Evolutionary conservation across 1,140 invertebrate genomes (phyloP), one percentile per base, ranked within the genome.

Genomic region (Manduca sexta): DNA sequence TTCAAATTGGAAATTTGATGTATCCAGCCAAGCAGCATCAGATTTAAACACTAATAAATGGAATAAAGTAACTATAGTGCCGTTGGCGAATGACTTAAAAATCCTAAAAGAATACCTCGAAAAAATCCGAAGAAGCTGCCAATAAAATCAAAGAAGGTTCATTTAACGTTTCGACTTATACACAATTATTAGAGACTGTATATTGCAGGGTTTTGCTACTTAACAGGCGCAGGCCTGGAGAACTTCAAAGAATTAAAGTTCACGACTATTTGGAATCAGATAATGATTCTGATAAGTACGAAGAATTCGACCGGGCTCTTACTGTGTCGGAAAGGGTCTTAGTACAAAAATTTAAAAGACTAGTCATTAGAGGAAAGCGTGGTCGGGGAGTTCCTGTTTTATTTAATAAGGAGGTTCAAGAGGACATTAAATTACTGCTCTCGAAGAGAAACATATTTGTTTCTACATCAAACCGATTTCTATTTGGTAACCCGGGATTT

Each of bases 41-140:
- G 63, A 71, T 40, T 44, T 71, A 26, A 64, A 68, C 48, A 30
- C 50, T 17, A 72, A 68, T 13, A 67, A 64, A 52, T 69, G 35
- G 40, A 71, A 74, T 41, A 69, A 68, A 55, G 42, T 60, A 21
- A 74, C 63, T 10, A 68, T 74, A 13, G 53, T 72, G 15, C 67
- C 70, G 16, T 44, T 74, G 4, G 69, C 66, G 7, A 54, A 38
- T 45, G 71, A 72, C 45, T 37, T 74, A 39, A 68, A 69, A 60
- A 12, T 50, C 1, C 41, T 74, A 14, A 72, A 69, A 54, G 48
- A 72, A 15, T 59, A 60, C 53, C 48, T 71, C 13, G 6, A 4
- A 11, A 21, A 41, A 41, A 41, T 54, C 64, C 17, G 33, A 40
- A 11, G 3, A 21, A 11, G 51, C 60, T 10, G 15, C 50, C 39